Percentiles rank a stretch among this genome's conserved stretches.
Evolutionary conservation across 2,888 invertebrate species (phyloP).

Genomic region (Amitus sp.): DNA sequence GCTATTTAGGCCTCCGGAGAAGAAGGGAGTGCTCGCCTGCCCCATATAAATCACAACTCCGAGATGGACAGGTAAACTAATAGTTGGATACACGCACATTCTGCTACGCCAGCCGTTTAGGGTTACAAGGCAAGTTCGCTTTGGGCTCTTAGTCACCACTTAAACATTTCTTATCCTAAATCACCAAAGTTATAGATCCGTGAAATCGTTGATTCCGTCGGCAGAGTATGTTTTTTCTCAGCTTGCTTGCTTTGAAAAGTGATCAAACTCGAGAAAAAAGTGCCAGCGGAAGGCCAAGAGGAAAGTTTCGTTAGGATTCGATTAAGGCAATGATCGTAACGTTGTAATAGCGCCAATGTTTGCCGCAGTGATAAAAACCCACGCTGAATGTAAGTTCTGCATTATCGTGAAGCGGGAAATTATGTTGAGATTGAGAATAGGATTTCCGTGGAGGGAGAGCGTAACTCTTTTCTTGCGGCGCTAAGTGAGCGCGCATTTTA

Average conservation of each 20-base stretch:
- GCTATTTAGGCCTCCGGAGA: conserved; percentile 22
- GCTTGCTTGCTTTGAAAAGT: too few relatives aligned
- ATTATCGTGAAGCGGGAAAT: conserved; percentile 7
- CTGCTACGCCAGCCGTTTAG: conserved; percentile 44
- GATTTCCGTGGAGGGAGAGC: neutral
- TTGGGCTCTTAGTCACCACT: too few relatives aligned
- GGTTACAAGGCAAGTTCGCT: conserved; percentile 42
- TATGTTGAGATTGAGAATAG: conserved; percentile 2
- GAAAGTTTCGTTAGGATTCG: neutral
- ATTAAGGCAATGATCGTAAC: neutral
- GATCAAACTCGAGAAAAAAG: too few relatives aligned
- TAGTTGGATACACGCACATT: conserved; percentile 39
- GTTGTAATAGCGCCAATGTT: neutral
- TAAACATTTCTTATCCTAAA: conserved; percentile 13
- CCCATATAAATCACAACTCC: conserved; percentile 54
- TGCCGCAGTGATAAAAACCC: conserved; percentile 2
- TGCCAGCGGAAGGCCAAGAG: neutral
- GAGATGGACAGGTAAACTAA: conserved; percentile 40
- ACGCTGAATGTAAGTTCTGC: conserved; percentile 1
- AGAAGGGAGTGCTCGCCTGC: conserved; percentile 55
- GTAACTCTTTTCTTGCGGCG: conserved; percentile 6
- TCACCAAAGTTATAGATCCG: too few relatives aligned
- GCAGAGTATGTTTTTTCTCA: too few relatives aligned
- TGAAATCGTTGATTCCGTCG: neutral
- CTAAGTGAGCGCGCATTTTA: neutral